phyloP scores from a whole-genome alignment of 2,113 vertebrate genomes.

The Mastomys natalensis region DNA sequence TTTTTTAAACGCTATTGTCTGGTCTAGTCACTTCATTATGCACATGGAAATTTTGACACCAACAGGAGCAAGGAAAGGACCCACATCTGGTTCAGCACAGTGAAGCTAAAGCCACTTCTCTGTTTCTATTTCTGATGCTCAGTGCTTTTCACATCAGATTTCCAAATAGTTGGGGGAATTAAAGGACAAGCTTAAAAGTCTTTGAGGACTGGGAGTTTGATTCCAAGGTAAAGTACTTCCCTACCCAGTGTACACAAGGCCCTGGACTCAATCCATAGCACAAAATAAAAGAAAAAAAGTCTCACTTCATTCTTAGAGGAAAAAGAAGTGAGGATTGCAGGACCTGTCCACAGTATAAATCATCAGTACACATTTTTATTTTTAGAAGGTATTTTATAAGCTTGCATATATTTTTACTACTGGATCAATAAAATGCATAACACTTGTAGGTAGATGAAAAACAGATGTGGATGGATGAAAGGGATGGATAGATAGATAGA shows the following conservation, averaged over 20 bases:
- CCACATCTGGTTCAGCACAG: background rate
- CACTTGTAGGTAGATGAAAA: background rate
- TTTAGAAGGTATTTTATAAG: background rate
- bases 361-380: background rate
- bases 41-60: slow-evolving; percentile 25
- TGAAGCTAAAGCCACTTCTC: background rate
- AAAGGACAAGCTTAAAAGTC: background rate
- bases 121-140: background rate
- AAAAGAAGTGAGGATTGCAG: background rate
- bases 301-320: slow-evolving; percentile 12
- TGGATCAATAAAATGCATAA: background rate
- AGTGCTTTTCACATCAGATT: background rate
- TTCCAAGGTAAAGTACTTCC: background rate
- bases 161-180: background rate
- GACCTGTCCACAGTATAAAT: background rate
- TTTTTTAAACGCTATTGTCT: slow-evolving; percentile 50
- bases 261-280: background rate
- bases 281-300: background rate
- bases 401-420: background rate
- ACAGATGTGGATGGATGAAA: background rate
- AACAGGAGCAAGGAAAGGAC: background rate
- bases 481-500: background rate
- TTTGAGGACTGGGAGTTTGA: background rate
- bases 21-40: slow-evolving; percentile 26
- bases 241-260: background rate